Percentiles rank a stretch among this genome's conserved stretches.
Conservation (phyloP, 2,888 invertebrate species). For the Campoplex nolae region DNA sequence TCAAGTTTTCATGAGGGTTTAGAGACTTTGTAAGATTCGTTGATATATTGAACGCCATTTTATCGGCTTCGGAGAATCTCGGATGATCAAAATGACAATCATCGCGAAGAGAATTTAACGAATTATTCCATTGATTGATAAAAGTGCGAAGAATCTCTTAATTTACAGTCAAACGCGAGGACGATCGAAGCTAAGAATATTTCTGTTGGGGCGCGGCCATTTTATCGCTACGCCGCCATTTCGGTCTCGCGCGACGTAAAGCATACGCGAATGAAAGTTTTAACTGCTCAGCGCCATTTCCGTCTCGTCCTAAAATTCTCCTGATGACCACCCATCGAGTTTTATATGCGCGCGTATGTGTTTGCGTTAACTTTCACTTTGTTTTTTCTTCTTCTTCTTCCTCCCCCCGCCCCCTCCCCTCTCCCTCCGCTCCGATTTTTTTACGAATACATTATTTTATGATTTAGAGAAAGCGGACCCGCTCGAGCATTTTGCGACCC, state of each 20-base stretch:
- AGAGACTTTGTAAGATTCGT: background rate
- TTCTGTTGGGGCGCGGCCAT: constrained; percentile 45
- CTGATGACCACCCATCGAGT: background rate
- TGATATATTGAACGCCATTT: constrained; percentile 17
- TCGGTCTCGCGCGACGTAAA: constrained; percentile 35
- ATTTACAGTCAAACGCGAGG: background rate
- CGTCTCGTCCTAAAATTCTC: constrained; percentile 6
- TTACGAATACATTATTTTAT: constrained; percentile 25
- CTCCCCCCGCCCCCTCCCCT: too few relatives aligned
- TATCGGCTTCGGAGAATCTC: background rate
- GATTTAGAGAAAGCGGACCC: constrained; percentile 40
- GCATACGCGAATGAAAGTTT: background rate
- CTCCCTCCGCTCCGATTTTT: background rate
- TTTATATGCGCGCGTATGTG: constrained; percentile 18
- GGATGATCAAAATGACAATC: background rate
- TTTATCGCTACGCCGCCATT: constrained; percentile 66
- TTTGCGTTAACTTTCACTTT: constrained; percentile 33
- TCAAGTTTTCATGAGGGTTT: background rate
- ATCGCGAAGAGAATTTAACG: background rate
- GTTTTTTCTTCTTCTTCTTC: background rate
- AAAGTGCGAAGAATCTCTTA: background rate
- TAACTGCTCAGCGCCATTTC: background rate
- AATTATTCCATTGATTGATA: background rate
- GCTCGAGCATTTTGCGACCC: background rate
- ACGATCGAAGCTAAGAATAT: background rate